Conservation (phyloP, 2,888 invertebrate species). For the Cryptus armator region DNA sequence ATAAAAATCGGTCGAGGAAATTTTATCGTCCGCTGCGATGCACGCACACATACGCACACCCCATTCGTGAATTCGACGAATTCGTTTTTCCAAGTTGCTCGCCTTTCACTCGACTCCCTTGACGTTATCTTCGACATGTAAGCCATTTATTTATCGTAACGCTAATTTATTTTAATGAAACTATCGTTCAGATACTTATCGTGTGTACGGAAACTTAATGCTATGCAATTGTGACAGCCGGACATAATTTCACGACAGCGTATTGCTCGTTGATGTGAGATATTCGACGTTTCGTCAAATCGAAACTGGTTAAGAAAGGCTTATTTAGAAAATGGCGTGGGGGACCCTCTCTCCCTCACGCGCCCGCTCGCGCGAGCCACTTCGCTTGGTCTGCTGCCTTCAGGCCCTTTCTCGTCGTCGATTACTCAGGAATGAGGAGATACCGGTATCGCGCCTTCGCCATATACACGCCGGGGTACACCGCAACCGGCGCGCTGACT, state of each 20-base stretch:
- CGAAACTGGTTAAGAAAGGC: slow-evolving; percentile 70
- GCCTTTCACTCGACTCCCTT: neutral
- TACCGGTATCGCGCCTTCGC: slow-evolving; percentile 82
- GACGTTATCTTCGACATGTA: neutral
- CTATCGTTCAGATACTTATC: neutral
- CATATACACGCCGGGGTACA: slow-evolving; percentile 66
- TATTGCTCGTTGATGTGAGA: neutral
- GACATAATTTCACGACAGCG: neutral
- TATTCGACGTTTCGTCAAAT: slow-evolving; percentile 68
- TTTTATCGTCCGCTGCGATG: slow-evolving; percentile 22
- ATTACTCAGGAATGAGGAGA: slow-evolving; percentile 85
- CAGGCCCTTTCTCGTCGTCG: slow-evolving; percentile 77
- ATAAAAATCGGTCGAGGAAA: slow-evolving; percentile 72
- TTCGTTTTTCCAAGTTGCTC: slow-evolving; percentile 1
- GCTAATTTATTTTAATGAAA: slow-evolving; percentile 27
- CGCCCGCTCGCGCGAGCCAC: slow-evolving; percentile 27
- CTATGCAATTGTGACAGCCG: neutral
- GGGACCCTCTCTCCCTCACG: slow-evolving; percentile 46
- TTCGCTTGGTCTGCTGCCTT: slow-evolving; percentile 74
- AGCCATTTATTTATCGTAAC: neutral
- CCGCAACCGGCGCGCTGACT: slow-evolving; percentile 33
- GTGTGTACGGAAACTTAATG: neutral
- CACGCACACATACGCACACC: neutral
- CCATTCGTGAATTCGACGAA: slow-evolving; percentile 22
- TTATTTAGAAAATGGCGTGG: slow-evolving; percentile 83